A percentile compares a stretch with the other conserved stretches of the same genome.
Evolutionary conservation across 1,140 invertebrate genomes (phyloP).

Genomic region (Temnothorax curvispinosus): DNA sequence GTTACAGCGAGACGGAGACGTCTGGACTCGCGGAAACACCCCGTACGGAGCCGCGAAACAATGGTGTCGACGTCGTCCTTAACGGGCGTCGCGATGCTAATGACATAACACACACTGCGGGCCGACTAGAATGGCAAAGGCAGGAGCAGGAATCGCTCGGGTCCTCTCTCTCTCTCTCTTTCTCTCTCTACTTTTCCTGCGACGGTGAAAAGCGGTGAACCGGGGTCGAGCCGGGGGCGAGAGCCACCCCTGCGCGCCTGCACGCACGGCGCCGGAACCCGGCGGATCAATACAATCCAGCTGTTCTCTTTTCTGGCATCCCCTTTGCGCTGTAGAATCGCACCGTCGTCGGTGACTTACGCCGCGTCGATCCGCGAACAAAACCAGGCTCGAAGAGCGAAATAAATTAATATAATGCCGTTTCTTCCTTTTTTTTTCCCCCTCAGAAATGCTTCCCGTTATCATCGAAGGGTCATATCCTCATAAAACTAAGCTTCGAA

Average conservation of each 20-base stretch:
- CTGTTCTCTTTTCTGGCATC: slow-evolving; percentile 83
- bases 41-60: neutral
- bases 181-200: slow-evolving; percentile 50
- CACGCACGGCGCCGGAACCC: slow-evolving; percentile 59
- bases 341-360: neutral
- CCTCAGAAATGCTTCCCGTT: neutral
- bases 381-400: neutral
- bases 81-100: slow-evolving; percentile 56
- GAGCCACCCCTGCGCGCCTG: slow-evolving; percentile 78
- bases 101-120: slow-evolving; percentile 70
- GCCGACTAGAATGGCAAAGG: slow-evolving; percentile 10
- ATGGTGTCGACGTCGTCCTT: neutral
- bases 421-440: neutral
- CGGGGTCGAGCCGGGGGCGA: slow-evolving; percentile 69
- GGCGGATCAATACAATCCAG: slow-evolving; percentile 84
- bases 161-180: neutral
- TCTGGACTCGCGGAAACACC: neutral
- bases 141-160: slow-evolving; percentile 54
- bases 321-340: slow-evolving; percentile 70
- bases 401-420: neutral
- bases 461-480: neutral
- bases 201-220: slow-evolving; percentile 70
- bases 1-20: neutral
- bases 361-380: neutral
- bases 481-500: neutral